Conservation (phyloP, 2,113 vertebrate genomes). For the Paracanthobrama guichenoti region DNA sequence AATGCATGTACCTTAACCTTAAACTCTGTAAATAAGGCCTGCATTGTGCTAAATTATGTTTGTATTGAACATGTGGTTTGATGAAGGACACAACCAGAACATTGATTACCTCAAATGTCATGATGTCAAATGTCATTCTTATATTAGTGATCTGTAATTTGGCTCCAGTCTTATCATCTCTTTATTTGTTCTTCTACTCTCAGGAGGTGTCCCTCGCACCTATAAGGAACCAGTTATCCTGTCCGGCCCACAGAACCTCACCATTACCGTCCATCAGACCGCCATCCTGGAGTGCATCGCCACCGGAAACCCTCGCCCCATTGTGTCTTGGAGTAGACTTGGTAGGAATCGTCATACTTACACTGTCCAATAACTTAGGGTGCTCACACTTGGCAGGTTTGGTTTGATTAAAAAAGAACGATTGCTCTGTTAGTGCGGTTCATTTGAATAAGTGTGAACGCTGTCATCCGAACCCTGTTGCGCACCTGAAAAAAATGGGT, state of each 20-base stretch:
- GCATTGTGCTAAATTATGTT: background rate
- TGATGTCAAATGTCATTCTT: background rate
- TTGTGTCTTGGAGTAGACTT: conserved; percentile 77
- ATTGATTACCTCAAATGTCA: conserved; percentile 31
- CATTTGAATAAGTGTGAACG: no score
- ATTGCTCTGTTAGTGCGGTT: no score
- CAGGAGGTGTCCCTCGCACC: conserved; percentile 67
- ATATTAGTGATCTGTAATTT: conserved; percentile 2
- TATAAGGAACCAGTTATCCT: conserved; percentile 77
- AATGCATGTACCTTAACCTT: background rate
- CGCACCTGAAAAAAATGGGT: no score
- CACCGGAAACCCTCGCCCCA: conserved; percentile 72
- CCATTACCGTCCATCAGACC: conserved; percentile 74
- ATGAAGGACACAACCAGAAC: background rate
- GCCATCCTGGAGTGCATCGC: conserved; percentile 77
- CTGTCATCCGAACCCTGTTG: no score
- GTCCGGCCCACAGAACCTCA: conserved; percentile 80
- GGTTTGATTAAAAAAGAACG: no score
- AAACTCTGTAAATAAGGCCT: background rate
- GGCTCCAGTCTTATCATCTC: background rate
- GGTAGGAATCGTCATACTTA: conserved; percentile 60
- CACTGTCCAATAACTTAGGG: background rate
- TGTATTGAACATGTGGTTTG: background rate
- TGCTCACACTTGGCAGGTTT: no score
- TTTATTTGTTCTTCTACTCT: background rate